Evolutionary conservation across 2,888 invertebrate species (phyloP), one percentile per base, ranked within the genome.

Genomic region (Sarcophaga rosellei): DNA sequence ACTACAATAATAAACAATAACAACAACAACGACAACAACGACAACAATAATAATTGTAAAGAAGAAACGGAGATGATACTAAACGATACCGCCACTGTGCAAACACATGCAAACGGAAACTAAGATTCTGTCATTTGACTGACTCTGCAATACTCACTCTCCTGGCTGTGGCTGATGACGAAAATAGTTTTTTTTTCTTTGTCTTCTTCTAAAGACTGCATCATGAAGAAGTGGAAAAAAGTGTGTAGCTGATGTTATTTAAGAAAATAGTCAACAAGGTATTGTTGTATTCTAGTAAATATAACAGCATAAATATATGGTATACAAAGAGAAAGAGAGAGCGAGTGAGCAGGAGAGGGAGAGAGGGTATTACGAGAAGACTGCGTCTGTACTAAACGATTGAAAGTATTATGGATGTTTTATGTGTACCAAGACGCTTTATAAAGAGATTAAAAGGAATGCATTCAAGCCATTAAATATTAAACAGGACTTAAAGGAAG

Each of bases 231-330:
- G 20, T 11, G 20, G 35, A 65, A 78, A 74, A 53, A 35, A 35
- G 10, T 35, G 35, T 35, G 35, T 35, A 2, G 47, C 59, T 72
- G 21, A 61, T 59, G 65, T 72, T 57, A 47, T 72, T 77, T 25
- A 21, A 73, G 73, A 15, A 74, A 68, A 69, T 59, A 83, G 66
- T 78, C 73, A 61, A 83, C 73, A 61, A 73, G 57, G 23, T 68
- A 74, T 74, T 77, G 70, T 65, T 61, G 70, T 45, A 74, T 81
- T 62, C 17, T 69, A 21, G 44, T 53, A 69, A 68, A 81, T 68
- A 61, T 47, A 47, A 74, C 45, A 65, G 63, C 35, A 35, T 35
- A 8, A 35, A 35, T 53, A 53, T 15, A 53, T 53, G 1, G 17
- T 53, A 53, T 35, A 35, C 1, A 23, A 3, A 23, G 23, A 23